Base-by-base conservation (phyloP, 2,113 vertebrate species). In the Albula goreensis region DNA sequence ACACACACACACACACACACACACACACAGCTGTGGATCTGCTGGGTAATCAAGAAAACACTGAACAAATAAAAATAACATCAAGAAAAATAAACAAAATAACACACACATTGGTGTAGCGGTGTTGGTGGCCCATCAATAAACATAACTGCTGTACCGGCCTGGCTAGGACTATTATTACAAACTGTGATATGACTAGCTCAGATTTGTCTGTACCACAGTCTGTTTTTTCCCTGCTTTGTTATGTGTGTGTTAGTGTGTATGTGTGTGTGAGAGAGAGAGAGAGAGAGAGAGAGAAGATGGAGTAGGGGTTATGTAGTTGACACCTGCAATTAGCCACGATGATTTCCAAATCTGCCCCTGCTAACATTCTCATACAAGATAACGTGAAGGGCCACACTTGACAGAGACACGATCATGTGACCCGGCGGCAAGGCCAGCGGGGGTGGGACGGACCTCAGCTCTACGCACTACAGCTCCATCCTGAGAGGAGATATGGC, bases 231-330 rank as follows among this genome's bases (percentile, higher is more conserved):
- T 41, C 1, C 31, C 31, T 1, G 31, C 31, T 41, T 41, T 41
- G 31, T 41, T 7, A 5, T 31, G 9, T 74, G n/a, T 31, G 9
- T 74, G n/a, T 74, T 22, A 31, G 70, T 31, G n/a, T 31, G 5
- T 22, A 2, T 70, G 63, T 10, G 31, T 48, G 63, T 48, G 81
- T 77, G 77, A 83, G 81, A 56, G 70, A 83, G 53, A 74, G 78
- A 60, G 80, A 85, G 82, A 77, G 85, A 53, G 78, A 53, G 81
- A 51, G 63, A 81, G 80, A 81, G 51, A 25, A 52, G 63, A 77
- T 81, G 82, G 70, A 85, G 50, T 82, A 84, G 80, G 86, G 80
- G 49, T 74, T 5, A 52, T 81, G 49, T 81, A 25, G 50, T 52
- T 81, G 80, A 52, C 50, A 81, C 80, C 49, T 41, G 80, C 80